Conservation (phyloP, 1,140 invertebrate genomes). For the Nymphalis io region DNA sequence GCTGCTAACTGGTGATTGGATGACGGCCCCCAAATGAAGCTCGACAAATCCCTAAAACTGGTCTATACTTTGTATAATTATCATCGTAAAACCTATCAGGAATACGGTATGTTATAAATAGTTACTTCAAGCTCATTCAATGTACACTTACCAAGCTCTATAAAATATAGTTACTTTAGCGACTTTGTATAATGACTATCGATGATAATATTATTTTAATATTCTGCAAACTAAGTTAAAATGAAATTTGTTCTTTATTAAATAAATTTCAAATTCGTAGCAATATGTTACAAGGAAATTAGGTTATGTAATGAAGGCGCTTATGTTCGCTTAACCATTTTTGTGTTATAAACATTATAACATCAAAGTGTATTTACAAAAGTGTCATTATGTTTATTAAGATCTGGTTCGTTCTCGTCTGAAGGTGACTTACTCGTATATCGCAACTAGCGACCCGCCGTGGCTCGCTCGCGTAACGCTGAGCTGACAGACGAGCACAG, state of each 20-base stretch:
- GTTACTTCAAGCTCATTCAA: neutral
- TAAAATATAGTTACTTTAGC: constrained; percentile 9
- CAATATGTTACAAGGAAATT: constrained; percentile 18
- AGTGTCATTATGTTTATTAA: constrained; percentile 8
- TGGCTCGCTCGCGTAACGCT: no score
- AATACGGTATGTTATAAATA: neutral
- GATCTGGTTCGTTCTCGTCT: neutral
- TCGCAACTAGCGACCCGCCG: no score
- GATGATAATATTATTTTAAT: neutral
- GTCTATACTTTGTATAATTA: no score
- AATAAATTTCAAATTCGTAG: constrained; percentile 1
- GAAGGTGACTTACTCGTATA: no score
- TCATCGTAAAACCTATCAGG: no score
- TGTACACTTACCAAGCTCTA: neutral
- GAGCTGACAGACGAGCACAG: no score
- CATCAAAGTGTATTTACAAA: neutral
- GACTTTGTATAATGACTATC: constrained; percentile 9
- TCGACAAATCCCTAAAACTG: no score
- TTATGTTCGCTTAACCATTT: neutral
- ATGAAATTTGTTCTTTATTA: constrained; percentile 17
- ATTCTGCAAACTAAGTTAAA: constrained; percentile 2
- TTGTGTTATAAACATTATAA: neutral
- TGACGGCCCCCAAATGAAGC: no score
- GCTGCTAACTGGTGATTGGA: no score
- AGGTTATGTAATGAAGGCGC: constrained; percentile 14